Percentiles rank a stretch among this genome's conserved stretches.
Evolutionary conservation across 2,797 vertebrate genomes (phyloP).

Genomic region (Prunella strophiata): DNA sequence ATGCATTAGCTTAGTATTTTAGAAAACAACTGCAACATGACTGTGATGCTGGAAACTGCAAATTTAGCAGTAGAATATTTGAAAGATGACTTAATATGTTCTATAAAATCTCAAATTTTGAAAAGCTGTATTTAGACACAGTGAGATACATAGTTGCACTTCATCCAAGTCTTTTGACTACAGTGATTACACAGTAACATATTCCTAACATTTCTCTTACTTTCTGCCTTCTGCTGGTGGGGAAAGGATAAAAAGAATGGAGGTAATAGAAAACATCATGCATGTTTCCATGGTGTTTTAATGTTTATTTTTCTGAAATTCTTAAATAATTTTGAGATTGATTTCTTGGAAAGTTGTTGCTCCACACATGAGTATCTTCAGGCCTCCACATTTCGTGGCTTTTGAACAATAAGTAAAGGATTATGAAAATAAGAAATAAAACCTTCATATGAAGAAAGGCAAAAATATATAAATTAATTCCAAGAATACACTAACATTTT

Average conservation of each 20-base stretch:
- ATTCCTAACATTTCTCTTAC: not conserved
- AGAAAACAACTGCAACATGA: not conserved
- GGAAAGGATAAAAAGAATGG: not conserved
- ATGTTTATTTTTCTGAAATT: not conserved
- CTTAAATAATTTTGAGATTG: not conserved
- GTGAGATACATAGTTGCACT: not conserved
- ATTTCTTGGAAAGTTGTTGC: not conserved
- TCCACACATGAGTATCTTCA: not conserved
- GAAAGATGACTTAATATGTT: not conserved
- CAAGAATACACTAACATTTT: not conserved
- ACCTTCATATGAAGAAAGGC: not conserved
- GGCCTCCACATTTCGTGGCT: not conserved
- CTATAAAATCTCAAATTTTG: not conserved
- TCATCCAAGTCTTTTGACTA: not conserved
- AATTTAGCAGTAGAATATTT: not conserved
- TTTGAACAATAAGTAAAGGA: not conserved
- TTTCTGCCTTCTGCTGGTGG: not conserved
- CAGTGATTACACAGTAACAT: not conserved
- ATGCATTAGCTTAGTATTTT: not conserved
- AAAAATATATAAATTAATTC: not conserved
- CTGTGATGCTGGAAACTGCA: not conserved
- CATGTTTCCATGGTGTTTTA: not conserved
- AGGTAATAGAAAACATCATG: not conserved
- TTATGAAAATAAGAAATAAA: not conserved
- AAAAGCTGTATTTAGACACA: not conserved